Conservation (phyloP, 2,113 vertebrate genomes). For the Saccopteryx leptura region DNA sequence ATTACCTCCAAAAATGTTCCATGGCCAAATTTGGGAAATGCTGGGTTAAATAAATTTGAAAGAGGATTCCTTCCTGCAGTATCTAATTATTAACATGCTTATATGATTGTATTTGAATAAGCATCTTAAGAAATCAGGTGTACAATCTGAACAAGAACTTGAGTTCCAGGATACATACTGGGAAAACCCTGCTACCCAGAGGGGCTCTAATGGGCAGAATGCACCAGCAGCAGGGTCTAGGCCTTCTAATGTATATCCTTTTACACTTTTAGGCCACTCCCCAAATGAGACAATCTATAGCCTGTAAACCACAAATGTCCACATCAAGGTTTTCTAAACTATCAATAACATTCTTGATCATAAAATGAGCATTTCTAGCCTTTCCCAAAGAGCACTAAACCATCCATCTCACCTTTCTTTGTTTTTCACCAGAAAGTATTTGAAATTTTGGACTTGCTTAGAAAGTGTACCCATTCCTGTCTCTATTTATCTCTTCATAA, state of each 20-base stretch:
- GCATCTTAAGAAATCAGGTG: neutral
- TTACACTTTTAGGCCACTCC: neutral
- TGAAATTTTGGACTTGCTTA: neutral
- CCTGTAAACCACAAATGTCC: neutral
- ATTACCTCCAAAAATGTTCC: neutral
- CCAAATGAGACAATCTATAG: neutral
- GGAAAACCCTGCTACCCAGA: neutral
- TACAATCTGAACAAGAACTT: neutral
- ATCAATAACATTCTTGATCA: neutral
- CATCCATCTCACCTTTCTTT: neutral
- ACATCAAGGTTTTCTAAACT: neutral
- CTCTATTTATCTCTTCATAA: neutral
- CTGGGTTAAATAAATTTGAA: constrained; percentile 17
- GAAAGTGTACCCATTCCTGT: neutral
- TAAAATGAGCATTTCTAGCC: neutral
- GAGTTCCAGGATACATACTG: neutral
- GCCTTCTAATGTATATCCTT: neutral
- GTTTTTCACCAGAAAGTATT: neutral
- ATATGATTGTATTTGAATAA: neutral
- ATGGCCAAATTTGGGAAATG: neutral
- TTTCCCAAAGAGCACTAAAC: neutral
- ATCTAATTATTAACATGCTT: neutral
- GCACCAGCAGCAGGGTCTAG: neutral
- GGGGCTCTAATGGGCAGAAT: neutral
- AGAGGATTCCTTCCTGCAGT: neutral